Conservation (phyloP, 2,888 invertebrate species). For the Lasioglossum pauxillum region DNA sequence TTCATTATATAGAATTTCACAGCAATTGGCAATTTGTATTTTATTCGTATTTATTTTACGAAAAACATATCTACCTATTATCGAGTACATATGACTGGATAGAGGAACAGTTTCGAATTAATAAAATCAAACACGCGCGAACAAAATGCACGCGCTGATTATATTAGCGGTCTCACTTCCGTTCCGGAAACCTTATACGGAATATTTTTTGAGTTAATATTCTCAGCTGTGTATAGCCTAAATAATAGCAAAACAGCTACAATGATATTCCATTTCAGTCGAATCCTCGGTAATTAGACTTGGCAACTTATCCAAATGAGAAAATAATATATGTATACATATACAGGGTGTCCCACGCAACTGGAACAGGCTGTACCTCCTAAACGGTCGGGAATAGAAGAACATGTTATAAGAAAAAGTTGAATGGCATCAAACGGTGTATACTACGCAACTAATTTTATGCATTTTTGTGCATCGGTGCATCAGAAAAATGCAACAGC, state of each 20-base stretch:
- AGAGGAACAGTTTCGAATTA: slow-evolving; percentile 2
- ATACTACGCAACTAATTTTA: no score
- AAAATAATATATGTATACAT: not conserved
- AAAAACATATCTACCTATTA: not conserved
- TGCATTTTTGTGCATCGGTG: no score
- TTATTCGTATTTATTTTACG: not conserved
- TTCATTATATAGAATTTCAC: not conserved
- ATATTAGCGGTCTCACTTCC: slow-evolving; percentile 2
- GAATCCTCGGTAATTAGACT: not conserved
- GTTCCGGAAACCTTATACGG: not conserved
- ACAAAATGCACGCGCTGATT: slow-evolving; percentile 3
- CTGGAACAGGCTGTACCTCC: no score
- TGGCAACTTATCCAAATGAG: not conserved
- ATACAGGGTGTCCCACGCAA: no score
- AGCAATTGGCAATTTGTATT: not conserved
- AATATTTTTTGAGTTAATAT: slow-evolving; percentile 2
- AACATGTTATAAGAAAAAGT: no score
- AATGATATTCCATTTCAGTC: not conserved
- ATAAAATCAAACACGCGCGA: not conserved
- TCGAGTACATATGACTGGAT: not conserved
- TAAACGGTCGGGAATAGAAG: no score
- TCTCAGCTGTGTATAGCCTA: not conserved
- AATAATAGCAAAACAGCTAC: not conserved
- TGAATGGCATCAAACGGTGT: no score
- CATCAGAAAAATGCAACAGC: no score